A percentile compares a stretch with the other conserved stretches of the same genome.
phyloP scores from a whole-genome alignment of 2,113 vertebrate genomes.

The Taurulus bubalis region DNA sequence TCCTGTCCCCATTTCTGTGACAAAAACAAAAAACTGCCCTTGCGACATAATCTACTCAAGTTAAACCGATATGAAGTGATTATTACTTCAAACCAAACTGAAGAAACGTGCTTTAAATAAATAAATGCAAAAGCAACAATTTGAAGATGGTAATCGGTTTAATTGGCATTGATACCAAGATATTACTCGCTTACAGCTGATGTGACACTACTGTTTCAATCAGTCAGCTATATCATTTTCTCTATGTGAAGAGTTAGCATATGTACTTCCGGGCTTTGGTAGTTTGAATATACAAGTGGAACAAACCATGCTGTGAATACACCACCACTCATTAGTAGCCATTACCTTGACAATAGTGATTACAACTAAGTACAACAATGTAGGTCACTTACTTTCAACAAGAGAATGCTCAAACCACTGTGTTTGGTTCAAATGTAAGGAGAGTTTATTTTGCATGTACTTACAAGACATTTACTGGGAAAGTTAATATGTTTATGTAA shows the following conservation, averaged over 20 bases:
- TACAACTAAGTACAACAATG: conserved; percentile 38
- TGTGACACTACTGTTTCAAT: not conserved
- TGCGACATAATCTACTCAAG: not conserved
- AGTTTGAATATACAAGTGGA: conserved; percentile 56
- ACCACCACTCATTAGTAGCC: conserved; percentile 56
- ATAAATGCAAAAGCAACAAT: not conserved
- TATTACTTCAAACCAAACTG: not conserved
- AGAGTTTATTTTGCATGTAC: not conserved
- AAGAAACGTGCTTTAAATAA: not conserved
- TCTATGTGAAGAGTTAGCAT: conserved; percentile 31
- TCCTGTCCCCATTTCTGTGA: not conserved
- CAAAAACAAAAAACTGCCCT: conserved; percentile 9
- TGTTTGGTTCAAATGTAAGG: conserved; percentile 42
- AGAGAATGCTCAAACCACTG: not conserved
- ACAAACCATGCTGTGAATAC: conserved; percentile 66
- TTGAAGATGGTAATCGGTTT: not conserved
- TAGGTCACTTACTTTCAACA: conserved; percentile 8
- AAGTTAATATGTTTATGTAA: not conserved
- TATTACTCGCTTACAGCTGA: not conserved
- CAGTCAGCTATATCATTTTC: not conserved
- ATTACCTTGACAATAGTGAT: conserved; percentile 50
- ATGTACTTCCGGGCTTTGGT: conserved; percentile 27
- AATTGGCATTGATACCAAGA: not conserved
- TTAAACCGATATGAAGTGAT: not conserved
- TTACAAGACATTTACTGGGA: conserved; percentile 19